Base-by-base conservation (phyloP, 2,888 invertebrate genomes). In the Thumatha senex region DNA sequence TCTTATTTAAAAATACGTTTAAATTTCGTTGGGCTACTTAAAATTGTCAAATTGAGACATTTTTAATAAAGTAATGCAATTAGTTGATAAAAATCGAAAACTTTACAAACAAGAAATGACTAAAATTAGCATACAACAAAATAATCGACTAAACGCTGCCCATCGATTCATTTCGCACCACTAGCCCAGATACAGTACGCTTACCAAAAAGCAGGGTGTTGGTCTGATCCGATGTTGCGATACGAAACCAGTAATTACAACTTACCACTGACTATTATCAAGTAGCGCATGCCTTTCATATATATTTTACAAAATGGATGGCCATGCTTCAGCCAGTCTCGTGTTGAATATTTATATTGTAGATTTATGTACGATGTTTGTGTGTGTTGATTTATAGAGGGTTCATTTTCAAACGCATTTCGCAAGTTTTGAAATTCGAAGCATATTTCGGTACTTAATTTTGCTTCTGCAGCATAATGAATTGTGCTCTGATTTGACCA, bases 261-360 rank as follows among this genome's bases (percentile, higher is more conserved):
- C 76, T 81, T 84, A 84, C 83, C 80, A 83, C 84, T 80, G 78
- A 82, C 86, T 86, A 89, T 89, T 91, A 91, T 90, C 87, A 89
- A 90, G 90, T 91, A 90, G 86, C 88, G 74, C 79, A 69, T 77
- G 76, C 74, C 86, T 87, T 89, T 87, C 89, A 88, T 89, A 89
- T 89, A 89, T 89, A 88, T 88, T 89, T 88, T 84, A 89, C 84
- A 83, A 83, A 89, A 88, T 86, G 86, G 85, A 88, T 82, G 85
- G 85, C 78, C 77, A 70, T 74, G 67, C 79, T 75, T 76, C 78
- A 76, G 67, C 71, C 76, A 75, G 76, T 79, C 75, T 78, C 72
- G 74, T 68, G 75, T 77, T 78, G 84, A 84, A 89, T 89, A 89
- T 89, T 90, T 89, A 89, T 88, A 88, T 83, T 84, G 86, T 84